Conservation (phyloP, 2,888 invertebrate species). For the Fabriciana adippe region DNA sequence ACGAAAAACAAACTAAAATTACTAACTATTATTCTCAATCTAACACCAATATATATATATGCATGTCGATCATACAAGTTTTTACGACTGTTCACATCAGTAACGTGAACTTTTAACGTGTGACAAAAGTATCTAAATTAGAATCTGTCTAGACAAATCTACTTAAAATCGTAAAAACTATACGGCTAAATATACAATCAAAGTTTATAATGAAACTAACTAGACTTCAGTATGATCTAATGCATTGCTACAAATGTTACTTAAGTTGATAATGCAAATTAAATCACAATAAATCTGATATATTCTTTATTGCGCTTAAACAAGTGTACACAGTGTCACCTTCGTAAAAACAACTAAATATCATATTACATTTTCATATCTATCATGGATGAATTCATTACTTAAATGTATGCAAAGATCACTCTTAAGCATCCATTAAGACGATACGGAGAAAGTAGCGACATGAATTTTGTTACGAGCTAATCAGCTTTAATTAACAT, state of each 20-base stretch:
- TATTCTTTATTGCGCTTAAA: too few relatives aligned
- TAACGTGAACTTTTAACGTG: neutral
- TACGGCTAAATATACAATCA: neutral
- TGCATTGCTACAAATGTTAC: too few relatives aligned
- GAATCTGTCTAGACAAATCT: conserved; percentile 7
- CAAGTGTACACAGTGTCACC: too few relatives aligned
- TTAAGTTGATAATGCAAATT: too few relatives aligned
- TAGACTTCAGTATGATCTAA: too few relatives aligned
- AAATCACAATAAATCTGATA: too few relatives aligned
- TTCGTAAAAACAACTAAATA: neutral
- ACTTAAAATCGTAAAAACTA: conserved; percentile 6
- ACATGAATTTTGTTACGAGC: conserved; percentile 36
- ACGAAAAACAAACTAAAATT: too few relatives aligned
- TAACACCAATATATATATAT: too few relatives aligned
- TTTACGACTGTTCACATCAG: too few relatives aligned
- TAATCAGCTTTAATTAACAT: conserved; percentile 42
- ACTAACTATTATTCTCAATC: too few relatives aligned
- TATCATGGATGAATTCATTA: neutral
- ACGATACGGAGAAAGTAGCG: conserved; percentile 32
- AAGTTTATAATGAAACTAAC: neutral
- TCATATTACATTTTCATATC: neutral
- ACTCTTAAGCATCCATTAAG: conserved; percentile 20
- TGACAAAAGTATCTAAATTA: neutral
- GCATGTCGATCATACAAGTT: too few relatives aligned
- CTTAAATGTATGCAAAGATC: conserved; percentile 23